These are phyloP conservation scores for Hydriomena furcata DNA, from an alignment of 2,888 invertebrate genomes.

Conservation along the genomic window DNA sequence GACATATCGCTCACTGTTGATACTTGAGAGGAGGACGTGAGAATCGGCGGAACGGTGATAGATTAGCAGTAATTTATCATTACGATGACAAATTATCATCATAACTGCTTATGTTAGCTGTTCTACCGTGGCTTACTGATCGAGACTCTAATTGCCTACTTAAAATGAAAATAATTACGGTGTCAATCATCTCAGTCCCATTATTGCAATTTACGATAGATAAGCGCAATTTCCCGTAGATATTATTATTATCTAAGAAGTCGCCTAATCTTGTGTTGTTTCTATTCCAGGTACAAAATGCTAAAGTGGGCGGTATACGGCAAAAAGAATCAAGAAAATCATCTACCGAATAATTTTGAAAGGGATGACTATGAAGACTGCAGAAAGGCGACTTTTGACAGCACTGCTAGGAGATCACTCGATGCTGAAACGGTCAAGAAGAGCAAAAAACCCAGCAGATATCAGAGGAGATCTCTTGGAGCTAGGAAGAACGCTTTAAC, in stretches of 20 bases:
- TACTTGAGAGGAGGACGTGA: conserved; percentile 27
- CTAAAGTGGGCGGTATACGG: conserved; percentile 85
- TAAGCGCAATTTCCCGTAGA: not conserved
- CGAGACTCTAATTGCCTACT: conserved; percentile 3
- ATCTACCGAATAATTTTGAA: conserved; percentile 47
- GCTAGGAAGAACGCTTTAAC: conserved; percentile 61
- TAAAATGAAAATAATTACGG: not conserved
- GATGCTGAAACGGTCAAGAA: conserved; percentile 71
- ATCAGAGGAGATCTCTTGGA: conserved; percentile 72
- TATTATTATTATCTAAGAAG: not conserved
- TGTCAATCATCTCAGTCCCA: conserved; percentile 1
- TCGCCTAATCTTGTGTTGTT: conserved; percentile 25
- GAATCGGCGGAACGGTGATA: conserved; percentile 25
- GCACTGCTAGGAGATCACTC: conserved; percentile 61
- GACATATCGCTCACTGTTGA: too few relatives aligned
- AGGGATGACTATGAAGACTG: conserved; percentile 48
- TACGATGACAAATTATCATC: conserved; percentile 25
- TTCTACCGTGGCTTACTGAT: conserved; percentile 12
- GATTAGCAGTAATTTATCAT: conserved; percentile 32
- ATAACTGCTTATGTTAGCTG: conserved; percentile 24
- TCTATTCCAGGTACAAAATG: conserved; percentile 76
- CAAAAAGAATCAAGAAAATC: conserved; percentile 70
- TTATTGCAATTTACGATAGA: conserved; percentile 1
- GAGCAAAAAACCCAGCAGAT: conserved; percentile 75
- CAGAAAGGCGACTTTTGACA: conserved; percentile 49